Evolutionary conservation across 2,797 vertebrate species (phyloP).

Genomic region (Nyctibius grandis): DNA sequence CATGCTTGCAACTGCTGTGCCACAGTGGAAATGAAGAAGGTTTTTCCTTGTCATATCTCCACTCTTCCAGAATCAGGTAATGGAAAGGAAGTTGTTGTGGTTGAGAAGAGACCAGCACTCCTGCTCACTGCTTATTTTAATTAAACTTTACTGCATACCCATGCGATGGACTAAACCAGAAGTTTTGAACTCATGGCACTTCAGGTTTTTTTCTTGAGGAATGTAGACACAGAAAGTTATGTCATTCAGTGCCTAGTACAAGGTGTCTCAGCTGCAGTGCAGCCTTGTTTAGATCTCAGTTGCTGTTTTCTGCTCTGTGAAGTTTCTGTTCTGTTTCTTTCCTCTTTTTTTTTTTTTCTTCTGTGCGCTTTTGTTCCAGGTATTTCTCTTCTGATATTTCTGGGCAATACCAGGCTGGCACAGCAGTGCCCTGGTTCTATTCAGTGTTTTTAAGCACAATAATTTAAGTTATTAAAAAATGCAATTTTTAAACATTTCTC

Average conservation of each 20-base stretch:
- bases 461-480: not conserved
- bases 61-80: not conserved
- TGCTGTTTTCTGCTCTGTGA: not conserved
- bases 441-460: not conserved
- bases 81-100: not conserved
- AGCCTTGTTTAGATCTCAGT: not conserved
- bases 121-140: not conserved
- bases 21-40: not conserved
- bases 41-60: not conserved
- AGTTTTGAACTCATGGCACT: not conserved
- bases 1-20: not conserved
- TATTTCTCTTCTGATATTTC: not conserved
- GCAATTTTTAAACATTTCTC: not conserved
- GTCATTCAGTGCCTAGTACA: not conserved
- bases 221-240: not conserved
- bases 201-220: not conserved
- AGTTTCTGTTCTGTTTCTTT: not conserved
- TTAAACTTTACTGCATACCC: not conserved
- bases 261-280: not conserved
- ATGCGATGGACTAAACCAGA: not conserved
- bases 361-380: not conserved
- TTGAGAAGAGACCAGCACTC: not conserved
- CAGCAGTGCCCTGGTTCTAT: not conserved
- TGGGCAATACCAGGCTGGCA: not conserved
- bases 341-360: fast-evolving